Evolutionary conservation across 2,797 vertebrate species (phyloP), one percentile per base, ranked within the genome.

Genomic region (Acrossocheilus fasciatus): DNA sequence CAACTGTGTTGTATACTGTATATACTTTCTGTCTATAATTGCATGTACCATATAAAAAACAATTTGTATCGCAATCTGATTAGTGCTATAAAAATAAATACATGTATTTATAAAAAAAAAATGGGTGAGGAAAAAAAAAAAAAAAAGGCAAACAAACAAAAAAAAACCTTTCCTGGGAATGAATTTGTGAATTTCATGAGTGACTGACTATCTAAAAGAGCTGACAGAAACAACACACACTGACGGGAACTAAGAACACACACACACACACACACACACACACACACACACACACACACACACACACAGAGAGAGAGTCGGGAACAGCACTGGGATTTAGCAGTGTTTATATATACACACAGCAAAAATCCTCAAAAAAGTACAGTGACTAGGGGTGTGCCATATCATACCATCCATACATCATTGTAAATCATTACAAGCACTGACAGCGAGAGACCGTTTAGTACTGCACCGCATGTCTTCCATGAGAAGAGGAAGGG

Each of bases 191-290:
- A 70, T 74, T 81, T 52, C 30, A 81, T 72, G 57, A 82, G 59
- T 80, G 66, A 86, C 68, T 77, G 64, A 72, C 52, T 82, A 43
- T 76, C 47, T 39, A 54, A 82, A 59, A 62, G 41, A 73, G 59
- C 54, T 80, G 57, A 52, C 57, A 73, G 52, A 81, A 64, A 84
- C 36, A 87, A 84, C 76, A 84, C 39, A 84, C 57, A 52, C 23
- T 43, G 52, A 54, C 4, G 4, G 41, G 18, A 80, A 73, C 47
- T 70, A 30, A 41, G 34, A 34, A 10, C 4, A 3, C 6, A 12
- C 9, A 12, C 26, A 12, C 45, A 47, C 12, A 73, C 36, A 39
- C 62, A 66, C 6, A 43, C 41, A 72, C 70, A 45, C 41, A 10
- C 4, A 3, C 6, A 12, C 9, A 12, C 26, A 84, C 76, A 84